A percentile compares a stretch with the other conserved stretches of the same genome.
phyloP scores from a whole-genome alignment of 2,113 vertebrate species.

The Ivindomyrus marchei region DNA sequence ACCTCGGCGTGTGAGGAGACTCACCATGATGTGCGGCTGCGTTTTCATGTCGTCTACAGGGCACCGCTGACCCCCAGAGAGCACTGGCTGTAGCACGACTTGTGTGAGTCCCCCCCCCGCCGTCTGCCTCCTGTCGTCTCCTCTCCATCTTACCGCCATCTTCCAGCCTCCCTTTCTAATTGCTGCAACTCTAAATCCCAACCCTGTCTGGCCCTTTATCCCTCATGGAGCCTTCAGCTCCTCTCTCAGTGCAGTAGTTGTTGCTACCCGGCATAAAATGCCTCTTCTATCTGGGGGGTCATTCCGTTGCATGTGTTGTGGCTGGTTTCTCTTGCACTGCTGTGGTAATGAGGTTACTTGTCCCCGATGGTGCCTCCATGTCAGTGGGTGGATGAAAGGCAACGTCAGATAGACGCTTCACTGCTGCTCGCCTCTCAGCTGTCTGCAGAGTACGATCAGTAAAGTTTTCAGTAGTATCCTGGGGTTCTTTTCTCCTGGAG shows the following conservation, averaged over 20 bases:
- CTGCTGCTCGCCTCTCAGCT: background rate
- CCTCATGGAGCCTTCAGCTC: background rate
- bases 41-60: conserved; percentile 54
- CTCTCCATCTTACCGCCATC: background rate
- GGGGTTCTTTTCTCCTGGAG: background rate
- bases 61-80: conserved; percentile 83
- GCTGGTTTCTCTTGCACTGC: background rate
- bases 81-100: conserved; percentile 82
- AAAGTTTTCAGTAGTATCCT: background rate
- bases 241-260: background rate
- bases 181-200: background rate
- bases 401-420: background rate
- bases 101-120: conserved; percentile 70
- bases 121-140: background rate
- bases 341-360: background rate
- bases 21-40: background rate
- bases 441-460: background rate
- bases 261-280: background rate
- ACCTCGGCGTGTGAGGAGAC: background rate
- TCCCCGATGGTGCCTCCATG: background rate
- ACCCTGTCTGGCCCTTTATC: background rate
- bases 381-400: background rate
- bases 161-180: background rate
- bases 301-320: background rate
- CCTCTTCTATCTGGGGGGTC: background rate